phyloP scores from a whole-genome alignment of 2,888 invertebrate genomes.

The Onchidella celtica region DNA sequence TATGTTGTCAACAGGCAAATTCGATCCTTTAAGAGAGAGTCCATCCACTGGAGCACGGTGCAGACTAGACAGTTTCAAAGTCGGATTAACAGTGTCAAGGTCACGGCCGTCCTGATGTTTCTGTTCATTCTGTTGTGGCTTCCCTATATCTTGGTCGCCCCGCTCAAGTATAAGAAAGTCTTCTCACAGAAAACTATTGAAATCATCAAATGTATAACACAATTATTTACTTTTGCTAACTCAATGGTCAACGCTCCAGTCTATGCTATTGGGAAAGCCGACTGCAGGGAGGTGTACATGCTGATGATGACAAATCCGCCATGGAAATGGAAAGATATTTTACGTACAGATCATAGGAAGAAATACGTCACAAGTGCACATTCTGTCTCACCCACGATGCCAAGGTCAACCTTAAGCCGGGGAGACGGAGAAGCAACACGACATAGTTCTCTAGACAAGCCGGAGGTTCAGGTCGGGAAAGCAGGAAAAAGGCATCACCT shows the following conservation, averaged over 20 bases:
- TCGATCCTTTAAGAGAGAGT: neutral
- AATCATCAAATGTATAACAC: neutral
- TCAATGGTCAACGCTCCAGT: neutral
- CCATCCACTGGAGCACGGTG: neutral
- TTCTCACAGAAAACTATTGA: neutral
- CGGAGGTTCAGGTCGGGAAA: no score
- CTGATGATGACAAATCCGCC: neutral
- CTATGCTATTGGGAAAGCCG: neutral
- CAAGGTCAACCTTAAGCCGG: no score
- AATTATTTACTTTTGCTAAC: neutral
- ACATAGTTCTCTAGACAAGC: no score
- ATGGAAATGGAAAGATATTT: neutral
- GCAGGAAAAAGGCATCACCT: no score
- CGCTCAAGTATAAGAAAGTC: neutral
- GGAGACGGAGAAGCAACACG: no score
- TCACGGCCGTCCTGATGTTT: neutral
- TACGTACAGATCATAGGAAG: no score
- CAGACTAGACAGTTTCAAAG: neutral
- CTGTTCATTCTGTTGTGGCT: constrained; percentile 10
- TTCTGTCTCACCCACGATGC: no score
- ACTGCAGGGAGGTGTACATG: neutral
- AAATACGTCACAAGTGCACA: no score
- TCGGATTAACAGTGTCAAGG: neutral
- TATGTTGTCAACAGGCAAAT: neutral
- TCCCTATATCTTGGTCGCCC: neutral